Base-by-base conservation (phyloP, 1,140 invertebrate species). In the Globodera rostochiensis region DNA sequence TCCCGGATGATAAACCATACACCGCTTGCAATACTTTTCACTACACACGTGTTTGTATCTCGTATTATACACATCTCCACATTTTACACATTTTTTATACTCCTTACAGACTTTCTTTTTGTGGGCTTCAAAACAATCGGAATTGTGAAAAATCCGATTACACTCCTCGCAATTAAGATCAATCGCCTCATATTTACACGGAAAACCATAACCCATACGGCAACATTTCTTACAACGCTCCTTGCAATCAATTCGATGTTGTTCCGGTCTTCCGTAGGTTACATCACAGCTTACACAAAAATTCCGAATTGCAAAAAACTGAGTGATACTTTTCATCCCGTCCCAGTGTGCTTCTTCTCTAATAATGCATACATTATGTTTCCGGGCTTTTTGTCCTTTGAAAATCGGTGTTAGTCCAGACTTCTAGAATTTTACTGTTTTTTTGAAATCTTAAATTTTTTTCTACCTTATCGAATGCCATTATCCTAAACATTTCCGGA, bases 81-180 rank as follows among this genome's bases (percentile, higher is more conserved):
- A n/a, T n/a, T n/a, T n/a, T n/a, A n/a, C n/a, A n/a, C n/a, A n/a
- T n/a, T n/a, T n/a, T n/a, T n/a, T n/a, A n/a, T n/a, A n/a, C n/a
- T n/a, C n/a, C n/a, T n/a, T n/a, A n/a, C n/a, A n/a, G n/a, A n/a
- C n/a, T n/a, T n/a, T n/a, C n/a, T n/a, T n/a, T n/a, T n/a, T n/a
- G n/a, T n/a, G n/a, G n/a, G n/a, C n/a, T n/a, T n/a, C n/a, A 25
- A 74, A 74, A 60, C 73, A 74, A 25, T 74, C 46, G 11, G 46
- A 4, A 13, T 74, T 74, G 9, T 57, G 11, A 74, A 57, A 74
- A 25, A 13, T 74, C 25, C 25, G 50, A 21, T 60, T 60, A 74
- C 73, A 74, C 1, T 13, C 13, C 13, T 74, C 46, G 45, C 73
- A 74, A 11, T 13, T 25, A 19, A 50, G 21, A 7, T 50, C 19